Percentiles rank a stretch among this genome's conserved stretches.
Conservation (phyloP, 2,888 invertebrate genomes). For the Scrobipalpa costella region DNA sequence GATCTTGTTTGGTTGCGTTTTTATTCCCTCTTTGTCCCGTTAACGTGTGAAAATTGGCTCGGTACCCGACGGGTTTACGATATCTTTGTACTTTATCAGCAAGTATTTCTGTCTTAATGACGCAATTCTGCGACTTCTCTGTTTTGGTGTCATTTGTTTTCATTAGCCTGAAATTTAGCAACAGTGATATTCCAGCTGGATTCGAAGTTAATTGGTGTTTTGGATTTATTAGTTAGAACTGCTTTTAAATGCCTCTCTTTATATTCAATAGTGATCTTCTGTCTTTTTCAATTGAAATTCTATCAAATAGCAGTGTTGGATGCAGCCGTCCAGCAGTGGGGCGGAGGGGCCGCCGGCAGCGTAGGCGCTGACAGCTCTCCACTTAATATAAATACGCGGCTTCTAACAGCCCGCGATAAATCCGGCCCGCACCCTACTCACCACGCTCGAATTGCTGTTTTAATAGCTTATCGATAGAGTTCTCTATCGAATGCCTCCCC, state of each 20-base stretch:
- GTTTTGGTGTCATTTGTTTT: constrained; percentile 21
- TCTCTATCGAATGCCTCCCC: constrained; percentile 52
- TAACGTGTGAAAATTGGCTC: constrained; percentile 54
- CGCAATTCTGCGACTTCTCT: constrained; percentile 2
- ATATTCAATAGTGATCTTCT: too few relatives aligned
- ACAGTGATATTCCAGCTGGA: constrained; percentile 7
- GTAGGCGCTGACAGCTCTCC: constrained; percentile 79
- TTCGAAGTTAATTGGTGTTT: not conserved
- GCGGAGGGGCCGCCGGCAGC: constrained; percentile 53
- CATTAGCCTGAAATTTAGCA: constrained; percentile 22
- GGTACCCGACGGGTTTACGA: constrained; percentile 34
- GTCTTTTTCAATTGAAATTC: constrained; percentile 12
- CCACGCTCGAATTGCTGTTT: constrained; percentile 62
- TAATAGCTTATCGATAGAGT: constrained; percentile 65
- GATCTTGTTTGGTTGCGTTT: constrained; percentile 30
- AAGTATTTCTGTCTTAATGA: constrained; percentile 9
- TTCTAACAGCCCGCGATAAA: constrained; percentile 73
- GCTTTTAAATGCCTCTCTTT: too few relatives aligned
- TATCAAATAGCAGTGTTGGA: constrained; percentile 55
- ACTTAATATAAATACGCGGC: constrained; percentile 79
- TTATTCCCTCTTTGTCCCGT: constrained; percentile 36
- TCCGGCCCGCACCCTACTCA: constrained; percentile 58
- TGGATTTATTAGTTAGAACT: too few relatives aligned
- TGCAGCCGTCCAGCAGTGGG: constrained; percentile 61
- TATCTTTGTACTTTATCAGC: constrained; percentile 9